These are phyloP conservation scores for Drosophila arawakana DNA, from an alignment of 1,140 invertebrate genomes.

Conservation along the genomic window DNA sequence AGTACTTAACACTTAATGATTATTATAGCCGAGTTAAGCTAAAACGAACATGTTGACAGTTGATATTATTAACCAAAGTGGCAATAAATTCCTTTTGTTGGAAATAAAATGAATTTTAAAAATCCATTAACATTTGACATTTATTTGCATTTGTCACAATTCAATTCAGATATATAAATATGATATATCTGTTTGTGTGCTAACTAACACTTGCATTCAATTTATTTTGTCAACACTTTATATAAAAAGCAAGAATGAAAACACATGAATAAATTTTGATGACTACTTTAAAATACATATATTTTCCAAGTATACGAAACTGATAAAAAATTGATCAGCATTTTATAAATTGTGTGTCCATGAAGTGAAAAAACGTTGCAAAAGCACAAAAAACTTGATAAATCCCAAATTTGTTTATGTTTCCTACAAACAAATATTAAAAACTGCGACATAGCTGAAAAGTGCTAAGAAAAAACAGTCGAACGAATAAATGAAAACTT, in stretches of 20 bases:
- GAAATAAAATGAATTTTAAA: not conserved
- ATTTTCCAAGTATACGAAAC: not conserved
- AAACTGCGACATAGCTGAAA: constrained; percentile 3
- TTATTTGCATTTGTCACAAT: constrained; percentile 1
- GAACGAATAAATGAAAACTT: constrained; percentile 47
- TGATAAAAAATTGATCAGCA: constrained; percentile 14
- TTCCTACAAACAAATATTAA: not conserved
- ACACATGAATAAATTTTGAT: too few species aligned
- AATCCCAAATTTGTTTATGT: constrained; percentile 27
- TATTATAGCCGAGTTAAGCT: too few species aligned
- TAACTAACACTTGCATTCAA: constrained; percentile 17
- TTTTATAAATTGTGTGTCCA: constrained; percentile 4
- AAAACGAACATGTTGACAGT: too few species aligned
- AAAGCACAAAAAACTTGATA: constrained; percentile 41
- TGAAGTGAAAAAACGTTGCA: constrained; percentile 1
- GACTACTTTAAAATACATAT: not conserved
- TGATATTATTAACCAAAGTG: too few species aligned
- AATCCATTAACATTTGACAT: not conserved
- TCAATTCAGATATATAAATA: constrained; percentile 10
- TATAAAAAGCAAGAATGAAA: not conserved
- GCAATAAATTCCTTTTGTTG: too few species aligned
- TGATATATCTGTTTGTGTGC: constrained; percentile 31
- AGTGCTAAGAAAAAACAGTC: constrained; percentile 26
- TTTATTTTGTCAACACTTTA: not conserved
- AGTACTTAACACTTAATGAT: too few species aligned